These are phyloP conservation scores for Nudaria mundana DNA, from an alignment of 2,888 invertebrate species.

Conservation along the genomic window DNA sequence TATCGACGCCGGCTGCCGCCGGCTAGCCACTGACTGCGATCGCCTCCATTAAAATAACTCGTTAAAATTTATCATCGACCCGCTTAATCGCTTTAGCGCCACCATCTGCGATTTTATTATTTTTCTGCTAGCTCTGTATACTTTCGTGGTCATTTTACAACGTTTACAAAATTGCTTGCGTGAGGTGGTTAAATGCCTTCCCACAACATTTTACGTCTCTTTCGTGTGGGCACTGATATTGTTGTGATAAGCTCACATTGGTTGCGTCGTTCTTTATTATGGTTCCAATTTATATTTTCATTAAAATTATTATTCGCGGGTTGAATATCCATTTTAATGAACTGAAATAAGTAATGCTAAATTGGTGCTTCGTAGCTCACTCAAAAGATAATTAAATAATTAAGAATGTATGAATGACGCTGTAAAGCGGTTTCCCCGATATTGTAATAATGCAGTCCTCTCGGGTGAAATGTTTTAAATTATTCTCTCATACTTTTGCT, in stretches of 20 bases:
- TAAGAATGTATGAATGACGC: slow-evolving; percentile 78
- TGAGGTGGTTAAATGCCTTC: slow-evolving; percentile 53
- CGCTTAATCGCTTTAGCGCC: slow-evolving; percentile 81
- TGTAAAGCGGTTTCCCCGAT: slow-evolving; percentile 73
- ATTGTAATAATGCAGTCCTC: slow-evolving; percentile 79
- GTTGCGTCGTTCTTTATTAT: slow-evolving; percentile 32
- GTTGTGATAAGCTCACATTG: slow-evolving; percentile 22
- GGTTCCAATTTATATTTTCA: slow-evolving; percentile 45
- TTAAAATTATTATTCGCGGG: slow-evolving; percentile 50
- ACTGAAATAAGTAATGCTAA: slow-evolving; percentile 66
- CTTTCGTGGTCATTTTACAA: slow-evolving; percentile 76
- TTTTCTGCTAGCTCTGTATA: slow-evolving; percentile 77
- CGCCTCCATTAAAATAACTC: slow-evolving; percentile 81
- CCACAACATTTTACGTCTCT: slow-evolving; percentile 35
- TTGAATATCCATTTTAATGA: slow-evolving; percentile 66
- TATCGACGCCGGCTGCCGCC: slow-evolving; percentile 74
- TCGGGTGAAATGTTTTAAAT: slow-evolving; percentile 75
- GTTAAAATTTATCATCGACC: slow-evolving; percentile 82
- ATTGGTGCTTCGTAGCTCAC: slow-evolving; percentile 59
- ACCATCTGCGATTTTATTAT: slow-evolving; percentile 81
- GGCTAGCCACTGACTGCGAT: slow-evolving; percentile 77
- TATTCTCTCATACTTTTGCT: slow-evolving; percentile 68
- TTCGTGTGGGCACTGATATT: slow-evolving; percentile 33
- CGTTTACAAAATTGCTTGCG: slow-evolving; percentile 70
- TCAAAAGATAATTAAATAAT: slow-evolving; percentile 79